Evolutionary conservation across 1,140 invertebrate genomes (phyloP).

Genomic region (Prorops nasuta): DNA sequence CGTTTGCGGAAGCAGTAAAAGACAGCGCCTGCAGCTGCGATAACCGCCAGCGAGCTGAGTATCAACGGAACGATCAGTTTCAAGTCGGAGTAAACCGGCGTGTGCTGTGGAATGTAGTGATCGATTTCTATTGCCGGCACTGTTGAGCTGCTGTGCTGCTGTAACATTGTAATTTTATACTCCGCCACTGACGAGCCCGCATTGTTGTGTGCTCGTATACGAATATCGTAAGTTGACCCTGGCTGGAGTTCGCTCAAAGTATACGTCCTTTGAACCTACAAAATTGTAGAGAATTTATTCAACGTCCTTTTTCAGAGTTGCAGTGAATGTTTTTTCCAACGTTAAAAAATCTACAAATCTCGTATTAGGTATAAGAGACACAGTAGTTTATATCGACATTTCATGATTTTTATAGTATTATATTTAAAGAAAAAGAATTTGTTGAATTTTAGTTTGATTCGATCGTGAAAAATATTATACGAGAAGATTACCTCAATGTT

Average conservation of each 20-base stretch:
- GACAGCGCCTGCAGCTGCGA: slow-evolving; percentile 50
- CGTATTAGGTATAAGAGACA: too few species aligned
- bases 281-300: too few species aligned
- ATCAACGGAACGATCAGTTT: slow-evolving; percentile 53
- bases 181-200: slow-evolving; percentile 83
- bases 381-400: too few species aligned
- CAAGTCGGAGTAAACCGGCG: slow-evolving; percentile 49
- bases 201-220: slow-evolving; percentile 87
- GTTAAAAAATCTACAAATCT: too few species aligned
- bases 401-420: too few species aligned
- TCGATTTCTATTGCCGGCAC: slow-evolving; percentile 49
- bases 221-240: slow-evolving; percentile 83
- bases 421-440: too few species aligned
- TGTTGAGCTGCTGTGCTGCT: slow-evolving; percentile 65
- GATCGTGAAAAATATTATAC: too few species aligned
- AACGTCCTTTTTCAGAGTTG: too few species aligned
- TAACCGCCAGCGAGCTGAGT: slow-evolving; percentile 49
- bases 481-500: slow-evolving; percentile 54
- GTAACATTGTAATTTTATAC: slow-evolving; percentile 85
- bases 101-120: slow-evolving; percentile 50
- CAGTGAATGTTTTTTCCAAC: too few species aligned
- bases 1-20: slow-evolving; percentile 56
- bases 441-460: too few species aligned
- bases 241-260: slow-evolving; percentile 78
- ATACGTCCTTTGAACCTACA: slow-evolving; percentile 66